Evolutionary conservation across 2,797 vertebrate genomes (phyloP).

Genomic region (Lepilemur ruficaudatus): DNA sequence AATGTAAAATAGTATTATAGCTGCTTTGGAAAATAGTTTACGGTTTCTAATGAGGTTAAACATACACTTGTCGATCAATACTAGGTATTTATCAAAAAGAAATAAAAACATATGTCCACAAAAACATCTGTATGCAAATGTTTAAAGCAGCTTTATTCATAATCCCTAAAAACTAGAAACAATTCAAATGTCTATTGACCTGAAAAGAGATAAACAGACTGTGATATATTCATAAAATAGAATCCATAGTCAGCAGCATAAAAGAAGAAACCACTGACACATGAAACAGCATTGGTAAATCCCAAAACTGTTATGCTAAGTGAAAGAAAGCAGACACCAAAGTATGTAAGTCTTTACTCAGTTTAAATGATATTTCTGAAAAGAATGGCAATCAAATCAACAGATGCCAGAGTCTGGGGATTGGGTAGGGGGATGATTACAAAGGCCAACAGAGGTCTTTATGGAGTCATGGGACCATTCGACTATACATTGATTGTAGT

Average conservation of each 20-base stretch:
- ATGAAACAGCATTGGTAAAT: neutral
- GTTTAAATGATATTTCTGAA: neutral
- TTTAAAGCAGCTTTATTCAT: slow-evolving; percentile 47
- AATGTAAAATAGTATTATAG: neutral
- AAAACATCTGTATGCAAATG: neutral
- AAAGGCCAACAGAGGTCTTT: neutral
- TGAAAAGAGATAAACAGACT: neutral
- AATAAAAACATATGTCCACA: slow-evolving; percentile 17
- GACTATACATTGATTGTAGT: neutral
- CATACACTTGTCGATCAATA: neutral
- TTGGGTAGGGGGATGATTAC: neutral
- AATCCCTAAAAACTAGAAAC: slow-evolving; percentile 5
- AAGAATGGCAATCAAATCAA: neutral
- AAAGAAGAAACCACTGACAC: neutral
- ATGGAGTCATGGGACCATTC: neutral
- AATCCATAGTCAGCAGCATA: neutral
- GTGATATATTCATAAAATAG: neutral
- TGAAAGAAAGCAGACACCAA: slow-evolving; percentile 14
- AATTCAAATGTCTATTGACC: neutral
- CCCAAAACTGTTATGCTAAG: neutral
- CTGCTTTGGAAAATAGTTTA: slow-evolving; percentile 12
- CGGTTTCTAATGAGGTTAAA: slow-evolving; percentile 17
- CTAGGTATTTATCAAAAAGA: neutral
- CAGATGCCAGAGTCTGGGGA: neutral
- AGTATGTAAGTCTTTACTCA: neutral